phyloP scores from a whole-genome alignment of 2,113 vertebrate genomes.

The Lophius piscatorius region DNA sequence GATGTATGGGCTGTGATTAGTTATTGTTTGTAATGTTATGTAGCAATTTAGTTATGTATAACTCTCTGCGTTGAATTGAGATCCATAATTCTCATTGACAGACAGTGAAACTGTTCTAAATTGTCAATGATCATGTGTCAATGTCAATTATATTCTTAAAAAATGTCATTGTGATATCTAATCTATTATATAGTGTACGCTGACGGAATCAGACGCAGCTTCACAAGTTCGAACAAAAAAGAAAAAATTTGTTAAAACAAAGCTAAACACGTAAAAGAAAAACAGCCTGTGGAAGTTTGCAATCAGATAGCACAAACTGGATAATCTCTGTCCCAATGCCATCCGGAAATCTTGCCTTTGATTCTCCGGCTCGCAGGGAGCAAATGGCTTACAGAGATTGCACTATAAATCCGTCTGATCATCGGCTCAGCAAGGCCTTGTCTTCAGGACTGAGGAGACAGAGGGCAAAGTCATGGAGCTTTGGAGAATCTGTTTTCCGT shows the following conservation, averaged over 20 bases:
- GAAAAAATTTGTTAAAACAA: too few relatives aligned
- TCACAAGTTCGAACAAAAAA: slow-evolving; percentile 36
- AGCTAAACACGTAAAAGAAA: slow-evolving; percentile 53
- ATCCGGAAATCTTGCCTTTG: slow-evolving; percentile 80
- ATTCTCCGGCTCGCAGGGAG: slow-evolving; percentile 69
- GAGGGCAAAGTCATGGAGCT: slow-evolving; percentile 42
- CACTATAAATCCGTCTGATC: slow-evolving; percentile 67
- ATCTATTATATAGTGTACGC: too few relatives aligned
- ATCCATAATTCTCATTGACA: background rate
- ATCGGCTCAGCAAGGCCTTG: slow-evolving; percentile 58
- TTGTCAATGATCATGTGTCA: background rate
- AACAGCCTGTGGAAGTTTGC: slow-evolving; percentile 73
- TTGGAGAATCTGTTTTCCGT: slow-evolving; percentile 41
- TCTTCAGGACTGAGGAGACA: slow-evolving; percentile 48
- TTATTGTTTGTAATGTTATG: slow-evolving; percentile 1
- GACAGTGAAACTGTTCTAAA: slow-evolving; percentile 10
- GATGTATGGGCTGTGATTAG: slow-evolving; percentile 21
- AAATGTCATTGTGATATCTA: background rate
- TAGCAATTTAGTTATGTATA: slow-evolving; percentile 5
- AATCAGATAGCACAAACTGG: slow-evolving; percentile 77
- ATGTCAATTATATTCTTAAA: background rate
- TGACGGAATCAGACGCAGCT: too few relatives aligned
- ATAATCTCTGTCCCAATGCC: slow-evolving; percentile 76
- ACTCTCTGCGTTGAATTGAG: slow-evolving; percentile 5
- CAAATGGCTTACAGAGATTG: slow-evolving; percentile 78